Conservation (phyloP, 1,140 invertebrate genomes). For the Zophobas morio region DNA sequence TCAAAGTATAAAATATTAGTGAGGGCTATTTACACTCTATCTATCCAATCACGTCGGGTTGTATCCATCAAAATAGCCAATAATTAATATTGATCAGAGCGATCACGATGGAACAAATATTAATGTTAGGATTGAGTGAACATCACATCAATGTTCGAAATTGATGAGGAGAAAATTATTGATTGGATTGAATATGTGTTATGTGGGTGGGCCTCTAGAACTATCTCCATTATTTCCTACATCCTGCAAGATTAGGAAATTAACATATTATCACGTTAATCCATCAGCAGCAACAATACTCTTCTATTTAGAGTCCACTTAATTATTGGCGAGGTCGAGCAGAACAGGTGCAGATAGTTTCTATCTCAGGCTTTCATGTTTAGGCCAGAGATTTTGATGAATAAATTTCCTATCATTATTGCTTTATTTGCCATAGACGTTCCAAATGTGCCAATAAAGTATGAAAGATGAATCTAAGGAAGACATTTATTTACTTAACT, state of each 20-base stretch:
- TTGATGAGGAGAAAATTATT: slow-evolving; percentile 57
- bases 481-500: slow-evolving; percentile 58
- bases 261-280: slow-evolving; percentile 36
- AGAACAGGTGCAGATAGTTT: slow-evolving; percentile 14
- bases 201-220: slow-evolving; percentile 48
- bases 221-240: slow-evolving; percentile 38
- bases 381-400: slow-evolving; percentile 4
- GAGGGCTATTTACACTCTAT: slow-evolving; percentile 49
- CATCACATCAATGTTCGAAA: slow-evolving; percentile 50
- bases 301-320: slow-evolving; percentile 20
- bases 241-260: slow-evolving; percentile 35
- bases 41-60: slow-evolving; percentile 54
- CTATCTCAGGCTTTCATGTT: not conserved
- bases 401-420: slow-evolving; percentile 31
- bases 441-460: slow-evolving; percentile 45
- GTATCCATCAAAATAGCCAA: slow-evolving; percentile 56
- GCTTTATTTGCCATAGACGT: slow-evolving; percentile 32
- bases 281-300: slow-evolving; percentile 24
- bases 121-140: slow-evolving; percentile 55
- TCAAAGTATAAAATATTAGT: slow-evolving; percentile 45
- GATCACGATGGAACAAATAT: slow-evolving; percentile 55
- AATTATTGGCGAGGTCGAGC: slow-evolving; percentile 6
- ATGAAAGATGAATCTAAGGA: slow-evolving; percentile 46
- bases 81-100: slow-evolving; percentile 59
- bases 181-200: slow-evolving; percentile 51